Evolutionary conservation across 2,113 vertebrate species (phyloP).

Genomic region (Monopterus albus): DNA sequence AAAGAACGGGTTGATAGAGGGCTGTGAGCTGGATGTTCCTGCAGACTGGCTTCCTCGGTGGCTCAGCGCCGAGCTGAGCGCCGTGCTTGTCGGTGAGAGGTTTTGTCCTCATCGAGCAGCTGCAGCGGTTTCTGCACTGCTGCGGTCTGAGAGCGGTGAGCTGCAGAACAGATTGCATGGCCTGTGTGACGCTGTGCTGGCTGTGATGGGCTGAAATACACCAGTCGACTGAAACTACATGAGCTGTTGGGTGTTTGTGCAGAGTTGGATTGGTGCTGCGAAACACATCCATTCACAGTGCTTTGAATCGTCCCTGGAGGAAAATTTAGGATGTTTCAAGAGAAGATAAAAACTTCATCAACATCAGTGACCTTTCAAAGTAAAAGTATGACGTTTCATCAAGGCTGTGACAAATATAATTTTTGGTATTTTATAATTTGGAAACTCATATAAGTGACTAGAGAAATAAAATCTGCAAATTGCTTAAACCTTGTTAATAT

Average conservation of each 20-base stretch:
- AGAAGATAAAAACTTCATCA: too few species aligned
- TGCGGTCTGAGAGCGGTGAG: conserved; percentile 68
- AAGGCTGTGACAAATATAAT: background rate
- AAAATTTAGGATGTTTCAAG: too few species aligned
- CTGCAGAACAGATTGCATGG: conserved; percentile 56
- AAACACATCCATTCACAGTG: too few species aligned
- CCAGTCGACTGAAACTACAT: background rate
- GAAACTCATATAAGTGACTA: too few species aligned
- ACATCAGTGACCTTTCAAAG: background rate
- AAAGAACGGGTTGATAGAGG: conserved; percentile 86
- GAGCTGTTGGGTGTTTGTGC: background rate
- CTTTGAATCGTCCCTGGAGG: too few species aligned
- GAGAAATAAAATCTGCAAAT: too few species aligned
- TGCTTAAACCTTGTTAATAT: too few species aligned
- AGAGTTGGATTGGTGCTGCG: too few species aligned
- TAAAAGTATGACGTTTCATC: background rate
- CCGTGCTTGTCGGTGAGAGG: conserved; percentile 81
- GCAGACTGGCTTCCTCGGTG: conserved; percentile 83
- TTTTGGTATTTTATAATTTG: too few species aligned
- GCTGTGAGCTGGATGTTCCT: conserved; percentile 81
- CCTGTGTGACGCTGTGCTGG: conserved; percentile 85
- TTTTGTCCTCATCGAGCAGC: conserved; percentile 84
- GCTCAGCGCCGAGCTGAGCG: conserved; percentile 76
- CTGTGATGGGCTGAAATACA: conserved; percentile 80
- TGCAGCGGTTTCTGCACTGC: conserved; percentile 51